A percentile compares a stretch with the other conserved stretches of the same genome.
These are phyloP conservation scores for Aythya baeri DNA, from an alignment of 2,113 vertebrate genomes.

Conservation along the genomic window DNA sequence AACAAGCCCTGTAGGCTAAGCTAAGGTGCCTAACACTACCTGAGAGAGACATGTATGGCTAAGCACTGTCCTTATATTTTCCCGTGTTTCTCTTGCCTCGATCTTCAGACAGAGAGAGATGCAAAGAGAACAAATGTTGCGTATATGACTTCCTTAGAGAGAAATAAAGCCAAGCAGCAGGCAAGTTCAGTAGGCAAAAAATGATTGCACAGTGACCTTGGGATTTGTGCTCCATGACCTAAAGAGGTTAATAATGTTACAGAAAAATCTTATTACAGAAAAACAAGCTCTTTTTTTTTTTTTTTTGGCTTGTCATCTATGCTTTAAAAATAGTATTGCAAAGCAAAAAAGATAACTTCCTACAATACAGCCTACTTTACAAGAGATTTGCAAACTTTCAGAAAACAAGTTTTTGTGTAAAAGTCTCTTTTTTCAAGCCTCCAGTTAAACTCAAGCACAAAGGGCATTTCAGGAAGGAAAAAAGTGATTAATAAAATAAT, in stretches of 20 bases:
- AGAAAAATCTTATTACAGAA: constrained; percentile 34
- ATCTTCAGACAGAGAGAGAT: not conserved
- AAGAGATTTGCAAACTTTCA: not conserved
- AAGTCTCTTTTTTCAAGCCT: not conserved
- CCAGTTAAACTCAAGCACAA: constrained; percentile 34
- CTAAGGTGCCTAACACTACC: not conserved
- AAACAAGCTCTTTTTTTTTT: constrained; percentile 10
- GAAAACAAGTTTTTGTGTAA: not conserved
- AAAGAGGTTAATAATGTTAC: constrained; percentile 43
- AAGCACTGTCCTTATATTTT: not conserved
- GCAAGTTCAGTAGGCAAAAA: constrained; percentile 27
- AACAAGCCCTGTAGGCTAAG: not conserved
- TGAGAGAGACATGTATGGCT: not conserved
- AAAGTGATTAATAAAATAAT: constrained; percentile 30
- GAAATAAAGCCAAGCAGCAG: constrained; percentile 31
- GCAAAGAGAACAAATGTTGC: not conserved
- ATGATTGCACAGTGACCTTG: constrained; percentile 52
- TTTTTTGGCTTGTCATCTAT: not conserved
- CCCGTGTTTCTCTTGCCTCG: not conserved
- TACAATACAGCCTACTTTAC: not conserved
- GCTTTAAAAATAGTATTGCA: constrained; percentile 15
- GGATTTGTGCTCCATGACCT: constrained; percentile 27
- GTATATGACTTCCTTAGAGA: not conserved
- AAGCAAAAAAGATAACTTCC: not conserved
- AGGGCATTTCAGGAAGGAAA: constrained; percentile 7